A percentile compares a stretch with the other conserved stretches of the same genome.
phyloP scores from a whole-genome alignment of 2,888 invertebrate genomes.

The Habrosyne pyritoides region DNA sequence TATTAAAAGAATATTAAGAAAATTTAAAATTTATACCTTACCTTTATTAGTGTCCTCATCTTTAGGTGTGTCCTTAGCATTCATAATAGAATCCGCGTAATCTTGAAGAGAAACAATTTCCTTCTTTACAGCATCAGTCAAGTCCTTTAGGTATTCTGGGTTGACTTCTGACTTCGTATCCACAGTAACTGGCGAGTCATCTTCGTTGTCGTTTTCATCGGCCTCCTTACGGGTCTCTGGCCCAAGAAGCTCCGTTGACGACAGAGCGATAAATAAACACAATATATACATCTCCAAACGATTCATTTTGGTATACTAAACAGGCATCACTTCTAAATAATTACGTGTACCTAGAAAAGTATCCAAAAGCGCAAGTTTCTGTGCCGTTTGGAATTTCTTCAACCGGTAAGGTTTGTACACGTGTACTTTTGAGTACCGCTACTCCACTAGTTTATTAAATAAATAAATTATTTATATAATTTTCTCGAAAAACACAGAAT shows the following conservation, averaged over 20 bases:
- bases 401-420: slow-evolving; percentile 26
- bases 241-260: slow-evolving; percentile 63
- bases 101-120: slow-evolving; percentile 60
- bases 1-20: too few relatives aligned
- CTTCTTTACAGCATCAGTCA: slow-evolving; percentile 62
- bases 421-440: slow-evolving; percentile 16
- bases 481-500: slow-evolving; percentile 1
- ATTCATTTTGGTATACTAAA: slow-evolving; percentile 42
- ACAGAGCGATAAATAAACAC: slow-evolving; percentile 55
- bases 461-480: background rate
- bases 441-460: background rate
- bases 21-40: slow-evolving; percentile 16
- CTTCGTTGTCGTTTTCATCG: slow-evolving; percentile 54
- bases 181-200: slow-evolving; percentile 34
- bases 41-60: slow-evolving; percentile 51
- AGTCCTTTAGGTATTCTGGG: slow-evolving; percentile 55
- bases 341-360: slow-evolving; percentile 67
- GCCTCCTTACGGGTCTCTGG: slow-evolving; percentile 55
- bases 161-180: slow-evolving; percentile 43
- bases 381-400: slow-evolving; percentile 10
- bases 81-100: slow-evolving; percentile 63
- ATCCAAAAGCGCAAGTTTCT: slow-evolving; percentile 9
- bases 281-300: slow-evolving; percentile 51
- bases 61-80: slow-evolving; percentile 41
- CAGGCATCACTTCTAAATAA: slow-evolving; percentile 45